A percentile compares a stretch with the other conserved stretches of the same genome.
Conservation (phyloP, 2,888 invertebrate genomes). For the Petrolisthes manimaculis region DNA sequence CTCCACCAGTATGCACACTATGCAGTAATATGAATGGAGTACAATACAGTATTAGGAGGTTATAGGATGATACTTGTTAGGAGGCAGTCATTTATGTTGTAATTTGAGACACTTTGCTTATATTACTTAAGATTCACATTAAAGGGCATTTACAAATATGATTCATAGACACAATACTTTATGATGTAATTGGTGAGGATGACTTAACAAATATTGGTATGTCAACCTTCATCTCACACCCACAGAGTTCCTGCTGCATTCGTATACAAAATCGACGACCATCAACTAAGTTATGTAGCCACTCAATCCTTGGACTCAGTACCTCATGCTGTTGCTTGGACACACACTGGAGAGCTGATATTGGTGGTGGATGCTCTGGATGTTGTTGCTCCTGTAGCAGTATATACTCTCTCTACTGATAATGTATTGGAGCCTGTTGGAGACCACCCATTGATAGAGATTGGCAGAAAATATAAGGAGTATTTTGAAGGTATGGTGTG, state of each 20-base stretch:
- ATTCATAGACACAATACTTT: no score
- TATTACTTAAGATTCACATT: no score
- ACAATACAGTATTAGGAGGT: no score
- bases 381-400: no score
- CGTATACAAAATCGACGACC: conserved; percentile 7
- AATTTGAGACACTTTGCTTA: no score
- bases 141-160: no score
- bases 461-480: conserved; percentile 12
- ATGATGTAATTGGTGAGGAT: no score
- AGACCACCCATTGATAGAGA: conserved; percentile 13
- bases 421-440: neutral
- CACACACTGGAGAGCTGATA: neutral
- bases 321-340: conserved; percentile 10
- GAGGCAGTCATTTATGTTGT: no score
- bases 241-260: conserved; percentile 25
- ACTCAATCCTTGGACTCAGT: neutral
- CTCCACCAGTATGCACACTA: no score
- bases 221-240: neutral
- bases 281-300: neutral
- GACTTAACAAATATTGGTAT: no score
- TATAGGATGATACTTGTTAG: no score
- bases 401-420: neutral
- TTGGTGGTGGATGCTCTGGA: neutral
- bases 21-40: no score
- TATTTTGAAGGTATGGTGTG: conserved; percentile 31